Evolutionary conservation across 2,888 invertebrate species (phyloP).

Genomic region (Erebia ligea): DNA sequence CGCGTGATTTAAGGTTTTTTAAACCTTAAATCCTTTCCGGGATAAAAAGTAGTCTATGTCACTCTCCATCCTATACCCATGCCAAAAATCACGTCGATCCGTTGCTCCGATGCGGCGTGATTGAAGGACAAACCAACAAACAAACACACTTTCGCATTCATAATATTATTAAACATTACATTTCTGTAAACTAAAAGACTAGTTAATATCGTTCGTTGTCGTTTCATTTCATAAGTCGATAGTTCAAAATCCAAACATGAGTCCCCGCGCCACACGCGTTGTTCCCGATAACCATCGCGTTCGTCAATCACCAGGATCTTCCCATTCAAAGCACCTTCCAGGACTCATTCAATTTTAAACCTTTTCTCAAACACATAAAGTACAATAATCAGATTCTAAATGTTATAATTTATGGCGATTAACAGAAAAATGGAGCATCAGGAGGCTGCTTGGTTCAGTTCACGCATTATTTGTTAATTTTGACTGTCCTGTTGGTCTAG

Average conservation of each 20-base stretch:
- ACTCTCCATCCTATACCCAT: no score
- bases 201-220: constrained; percentile 37
- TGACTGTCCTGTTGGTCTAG: constrained; percentile 44
- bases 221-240: constrained; percentile 56
- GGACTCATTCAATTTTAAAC: constrained; percentile 30
- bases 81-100: no score
- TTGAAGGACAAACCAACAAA: no score
- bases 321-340: constrained; percentile 34
- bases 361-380: constrained; percentile 13
- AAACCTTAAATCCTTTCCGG: no score
- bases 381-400: constrained; percentile 17
- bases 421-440: constrained; percentile 57
- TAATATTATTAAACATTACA: no score
- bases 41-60: no score
- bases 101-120: no score
- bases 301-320: constrained; percentile 60
- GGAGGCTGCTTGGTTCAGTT: constrained; percentile 52
- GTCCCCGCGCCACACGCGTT: constrained; percentile 70
- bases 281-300: constrained; percentile 73
- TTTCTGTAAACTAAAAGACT: constrained; percentile 12
- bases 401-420: constrained; percentile 51
- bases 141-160: no score
- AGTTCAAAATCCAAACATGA: constrained; percentile 55
- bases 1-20: no score
- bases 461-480: constrained; percentile 56